phyloP scores from a whole-genome alignment of 2,113 vertebrate genomes.

The Paramisgurnus dabryanus region DNA sequence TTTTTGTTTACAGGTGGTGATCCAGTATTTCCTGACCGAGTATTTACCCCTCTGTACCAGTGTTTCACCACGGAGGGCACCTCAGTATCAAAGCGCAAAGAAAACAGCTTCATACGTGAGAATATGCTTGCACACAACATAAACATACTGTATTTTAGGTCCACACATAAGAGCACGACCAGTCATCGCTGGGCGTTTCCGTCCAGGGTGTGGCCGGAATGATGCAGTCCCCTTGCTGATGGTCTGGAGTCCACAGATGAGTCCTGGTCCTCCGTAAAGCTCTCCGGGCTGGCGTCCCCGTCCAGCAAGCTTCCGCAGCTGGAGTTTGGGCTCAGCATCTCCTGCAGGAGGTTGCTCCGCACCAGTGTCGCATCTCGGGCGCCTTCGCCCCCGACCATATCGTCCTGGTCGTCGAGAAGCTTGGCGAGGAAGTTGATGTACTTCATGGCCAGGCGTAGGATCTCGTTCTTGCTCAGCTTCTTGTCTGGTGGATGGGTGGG shows the following conservation, averaged over 20 bases:
- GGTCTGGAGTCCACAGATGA: slow-evolving; percentile 74
- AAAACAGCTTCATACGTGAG: slow-evolving; percentile 17
- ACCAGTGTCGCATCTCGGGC: slow-evolving; percentile 66
- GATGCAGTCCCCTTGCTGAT: slow-evolving; percentile 68
- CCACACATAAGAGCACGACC: neutral
- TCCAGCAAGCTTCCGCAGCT: slow-evolving; percentile 86
- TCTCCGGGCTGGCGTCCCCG: slow-evolving; percentile 83
- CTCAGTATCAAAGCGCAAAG: slow-evolving; percentile 13
- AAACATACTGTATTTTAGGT: slow-evolving; percentile 39
- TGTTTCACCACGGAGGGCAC: slow-evolving; percentile 39
- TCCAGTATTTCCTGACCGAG: slow-evolving; percentile 22
- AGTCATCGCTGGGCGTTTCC: slow-evolving; percentile 80
- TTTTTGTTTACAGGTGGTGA: slow-evolving; percentile 24
- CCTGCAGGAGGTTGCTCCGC: slow-evolving; percentile 83
- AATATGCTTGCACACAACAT: slow-evolving; percentile 49
- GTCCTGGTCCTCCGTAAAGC: slow-evolving; percentile 83
- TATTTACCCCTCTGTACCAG: slow-evolving; percentile 45
- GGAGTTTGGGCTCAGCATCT: slow-evolving; percentile 84
- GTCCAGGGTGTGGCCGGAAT: slow-evolving; percentile 76
- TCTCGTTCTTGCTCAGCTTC: slow-evolving; percentile 90
- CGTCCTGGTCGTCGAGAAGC: slow-evolving; percentile 84
- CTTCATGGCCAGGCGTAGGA: slow-evolving; percentile 87
- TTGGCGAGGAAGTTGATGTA: slow-evolving; percentile 90
- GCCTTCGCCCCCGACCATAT: slow-evolving; percentile 72
- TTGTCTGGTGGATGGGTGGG: slow-evolving; percentile 85